Conservation (phyloP, 92 coral and sea anemone genomes). For the Montipora capitata region DNA sequence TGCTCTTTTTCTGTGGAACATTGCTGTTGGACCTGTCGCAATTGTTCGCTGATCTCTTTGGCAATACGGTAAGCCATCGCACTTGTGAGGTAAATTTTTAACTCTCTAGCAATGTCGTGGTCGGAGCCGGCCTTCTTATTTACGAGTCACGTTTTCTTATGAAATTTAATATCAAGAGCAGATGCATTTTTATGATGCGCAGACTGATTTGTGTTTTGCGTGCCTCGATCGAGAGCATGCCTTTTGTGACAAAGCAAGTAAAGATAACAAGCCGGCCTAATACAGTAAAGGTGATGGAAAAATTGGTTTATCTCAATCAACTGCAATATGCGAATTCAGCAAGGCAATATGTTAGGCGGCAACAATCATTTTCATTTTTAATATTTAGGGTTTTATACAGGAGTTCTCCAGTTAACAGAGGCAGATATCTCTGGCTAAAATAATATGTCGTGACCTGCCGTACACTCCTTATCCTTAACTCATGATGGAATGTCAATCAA, state of each 20-base stretch:
- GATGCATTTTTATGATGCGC: background rate
- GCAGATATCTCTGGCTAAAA: background rate
- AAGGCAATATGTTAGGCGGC: background rate
- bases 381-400: background rate
- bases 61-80: background rate
- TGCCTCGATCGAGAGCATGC: background rate
- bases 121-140: too few relatives aligned
- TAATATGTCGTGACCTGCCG: background rate
- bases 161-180: background rate
- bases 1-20: constrained; percentile 7
- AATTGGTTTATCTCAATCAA: background rate
- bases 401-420: background rate
- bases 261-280: background rate
- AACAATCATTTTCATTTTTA: background rate
- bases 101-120: background rate
- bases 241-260: background rate
- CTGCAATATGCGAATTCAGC: background rate
- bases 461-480: background rate
- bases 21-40: background rate
- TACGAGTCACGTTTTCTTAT: background rate
- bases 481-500: background rate
- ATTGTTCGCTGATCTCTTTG: background rate
- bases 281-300: background rate
- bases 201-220: background rate
- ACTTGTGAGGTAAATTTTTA: background rate